These are phyloP conservation scores for Chlorops oryzae DNA, from an alignment of 1,140 invertebrate genomes.

Conservation along the genomic window DNA sequence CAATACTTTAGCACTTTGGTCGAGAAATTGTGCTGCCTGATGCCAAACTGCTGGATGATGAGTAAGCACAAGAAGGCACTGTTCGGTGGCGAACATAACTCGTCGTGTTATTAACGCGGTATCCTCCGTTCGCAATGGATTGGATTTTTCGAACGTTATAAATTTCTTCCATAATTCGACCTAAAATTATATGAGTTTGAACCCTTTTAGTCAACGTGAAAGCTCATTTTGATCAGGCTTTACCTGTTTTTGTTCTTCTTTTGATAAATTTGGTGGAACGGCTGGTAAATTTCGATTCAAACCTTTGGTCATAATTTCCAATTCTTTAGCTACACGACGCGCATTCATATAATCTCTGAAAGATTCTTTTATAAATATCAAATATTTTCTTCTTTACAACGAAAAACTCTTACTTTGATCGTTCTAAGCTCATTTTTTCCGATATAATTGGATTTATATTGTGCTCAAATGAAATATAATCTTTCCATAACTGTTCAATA, in stretches of 20 bases:
- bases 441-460: conserved; percentile 96
- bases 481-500: conserved; percentile 97
- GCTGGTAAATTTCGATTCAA: conserved; percentile 91
- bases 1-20: conserved; percentile 85
- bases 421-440: conserved; percentile 54
- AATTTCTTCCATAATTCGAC: conserved; percentile 99
- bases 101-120: conserved; percentile 84
- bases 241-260: conserved; percentile 92
- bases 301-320: conserved; percentile 90
- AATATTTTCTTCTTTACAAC: background rate
- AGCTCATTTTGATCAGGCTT: background rate
- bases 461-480: conserved; percentile 92
- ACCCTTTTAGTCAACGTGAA: background rate
- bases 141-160: conserved; percentile 94
- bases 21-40: conserved; percentile 93
- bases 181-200: conserved; percentile 48
- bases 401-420: conserved; percentile 37
- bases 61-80: conserved; percentile 90
- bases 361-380: too few species aligned
- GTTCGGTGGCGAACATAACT: conserved; percentile 98
- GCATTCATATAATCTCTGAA: conserved; percentile 95
- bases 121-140: conserved; percentile 94
- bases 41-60: conserved; percentile 99
- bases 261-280: conserved; percentile 82
- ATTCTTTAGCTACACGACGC: conserved; percentile 89